Evolutionary conservation across 2,113 vertebrate genomes (phyloP).

Genomic region (Hipposideros armiger): DNA sequence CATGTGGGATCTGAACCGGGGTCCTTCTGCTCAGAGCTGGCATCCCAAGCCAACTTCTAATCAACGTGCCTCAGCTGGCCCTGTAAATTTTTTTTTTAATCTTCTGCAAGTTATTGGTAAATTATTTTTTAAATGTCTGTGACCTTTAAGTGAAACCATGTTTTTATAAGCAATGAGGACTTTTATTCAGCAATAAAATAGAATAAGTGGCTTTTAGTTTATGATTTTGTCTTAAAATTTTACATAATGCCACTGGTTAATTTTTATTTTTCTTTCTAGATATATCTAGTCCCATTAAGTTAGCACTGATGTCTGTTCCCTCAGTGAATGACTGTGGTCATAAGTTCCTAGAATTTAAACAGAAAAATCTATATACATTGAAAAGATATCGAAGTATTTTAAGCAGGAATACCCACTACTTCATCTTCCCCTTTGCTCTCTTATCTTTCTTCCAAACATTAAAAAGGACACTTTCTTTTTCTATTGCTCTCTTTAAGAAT

Average conservation of each 20-base stretch:
- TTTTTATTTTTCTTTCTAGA: constrained; percentile 62
- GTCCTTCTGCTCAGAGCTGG: too few species aligned
- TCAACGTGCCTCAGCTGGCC: too few species aligned
- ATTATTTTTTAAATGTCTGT: constrained; percentile 57
- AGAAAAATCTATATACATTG: constrained; percentile 20
- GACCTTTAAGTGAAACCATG: neutral
- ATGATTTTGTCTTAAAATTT: constrained; percentile 70
- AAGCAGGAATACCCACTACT: neutral
- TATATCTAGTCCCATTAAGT: constrained; percentile 52
- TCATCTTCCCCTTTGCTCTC: neutral
- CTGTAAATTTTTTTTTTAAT: too few species aligned
- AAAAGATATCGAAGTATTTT: constrained; percentile 22
- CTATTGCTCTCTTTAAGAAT: neutral
- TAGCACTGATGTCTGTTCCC: constrained; percentile 31
- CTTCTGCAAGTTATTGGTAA: constrained; percentile 36
- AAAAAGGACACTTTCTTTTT: neutral
- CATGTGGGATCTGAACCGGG: too few species aligned
- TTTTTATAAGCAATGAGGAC: constrained; percentile 65
- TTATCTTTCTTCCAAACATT: neutral
- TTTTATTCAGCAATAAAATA: constrained; percentile 65
- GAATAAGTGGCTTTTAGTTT: constrained; percentile 46
- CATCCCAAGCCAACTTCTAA: too few species aligned
- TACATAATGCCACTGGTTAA: constrained; percentile 53
- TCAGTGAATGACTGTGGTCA: neutral
- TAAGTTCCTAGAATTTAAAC: constrained; percentile 32